Conservation (phyloP, 2,113 vertebrate species). For the Dissostichus mawsoni region DNA sequence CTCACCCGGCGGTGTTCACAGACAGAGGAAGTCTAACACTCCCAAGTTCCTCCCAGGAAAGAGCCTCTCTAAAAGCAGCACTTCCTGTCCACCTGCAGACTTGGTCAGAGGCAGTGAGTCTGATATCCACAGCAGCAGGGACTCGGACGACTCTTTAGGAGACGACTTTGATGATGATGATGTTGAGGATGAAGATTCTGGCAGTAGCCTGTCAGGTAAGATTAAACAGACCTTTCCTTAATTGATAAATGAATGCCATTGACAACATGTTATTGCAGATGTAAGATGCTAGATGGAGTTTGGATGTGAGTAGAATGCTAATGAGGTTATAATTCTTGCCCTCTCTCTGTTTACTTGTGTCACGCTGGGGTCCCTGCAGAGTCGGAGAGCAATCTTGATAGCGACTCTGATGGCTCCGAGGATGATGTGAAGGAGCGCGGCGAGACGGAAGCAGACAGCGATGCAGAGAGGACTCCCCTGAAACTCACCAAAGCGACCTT, state of each 20-base stretch:
- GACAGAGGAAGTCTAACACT: conserved; percentile 84
- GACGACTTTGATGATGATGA: conserved; percentile 86
- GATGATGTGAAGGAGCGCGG: conserved; percentile 90
- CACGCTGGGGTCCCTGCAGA: conserved; percentile 79
- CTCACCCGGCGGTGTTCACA: conserved; percentile 81
- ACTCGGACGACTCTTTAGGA: conserved; percentile 92
- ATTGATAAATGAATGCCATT: conserved; percentile 7
- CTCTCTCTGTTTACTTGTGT: conserved; percentile 24
- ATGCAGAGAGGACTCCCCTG: conserved; percentile 85
- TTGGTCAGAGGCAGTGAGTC: conserved; percentile 89
- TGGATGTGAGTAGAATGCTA: conserved; percentile 41
- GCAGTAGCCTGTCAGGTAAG: conserved; percentile 94
- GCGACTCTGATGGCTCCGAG: conserved; percentile 91
- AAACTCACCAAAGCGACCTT: conserved; percentile 81
- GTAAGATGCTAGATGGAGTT: conserved; percentile 11
- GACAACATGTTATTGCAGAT: conserved; percentile 3
- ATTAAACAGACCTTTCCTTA: conserved; percentile 12
- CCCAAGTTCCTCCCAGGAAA: conserved; percentile 74
- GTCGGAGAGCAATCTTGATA: conserved; percentile 93
- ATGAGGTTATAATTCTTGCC: conserved; percentile 34
- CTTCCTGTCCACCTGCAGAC: conserved; percentile 82
- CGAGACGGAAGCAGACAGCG: conserved; percentile 88
- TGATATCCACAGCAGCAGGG: conserved; percentile 91
- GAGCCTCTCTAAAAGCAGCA: conserved; percentile 72
- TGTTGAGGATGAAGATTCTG: conserved; percentile 85